Evolutionary conservation across 1,140 invertebrate genomes (phyloP).

Genomic region (Gryllus bimaculatus): DNA sequence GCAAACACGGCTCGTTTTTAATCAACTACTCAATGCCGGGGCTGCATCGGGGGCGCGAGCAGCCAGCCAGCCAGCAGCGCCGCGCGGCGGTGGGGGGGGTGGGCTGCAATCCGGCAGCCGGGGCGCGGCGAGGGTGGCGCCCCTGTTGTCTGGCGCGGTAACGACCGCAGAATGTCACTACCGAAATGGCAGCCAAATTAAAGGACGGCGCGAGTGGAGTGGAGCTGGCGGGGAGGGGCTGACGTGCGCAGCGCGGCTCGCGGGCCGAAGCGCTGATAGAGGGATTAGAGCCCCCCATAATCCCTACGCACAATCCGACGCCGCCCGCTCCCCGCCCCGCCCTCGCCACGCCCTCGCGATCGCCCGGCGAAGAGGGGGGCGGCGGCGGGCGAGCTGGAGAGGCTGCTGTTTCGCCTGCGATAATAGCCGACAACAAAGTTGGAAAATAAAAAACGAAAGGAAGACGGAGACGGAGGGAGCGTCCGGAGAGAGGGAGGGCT

Average conservation of each 20-base stretch:
- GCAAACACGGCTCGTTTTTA: constrained; percentile 1
- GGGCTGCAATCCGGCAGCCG: too few relatives aligned
- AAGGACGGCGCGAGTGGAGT: not conserved
- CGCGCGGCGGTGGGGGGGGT: too few relatives aligned
- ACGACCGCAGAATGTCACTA: not conserved
- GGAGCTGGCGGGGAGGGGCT: not conserved
- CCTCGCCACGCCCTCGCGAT: too few relatives aligned
- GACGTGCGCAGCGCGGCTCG: not conserved
- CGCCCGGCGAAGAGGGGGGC: not conserved
- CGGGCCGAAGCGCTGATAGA: not conserved
- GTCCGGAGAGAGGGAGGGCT: not conserved
- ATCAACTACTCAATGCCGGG: not conserved
- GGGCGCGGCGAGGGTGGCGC: not conserved
- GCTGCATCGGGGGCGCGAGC: not conserved
- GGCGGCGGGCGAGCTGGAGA: not conserved
- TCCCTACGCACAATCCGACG: not conserved
- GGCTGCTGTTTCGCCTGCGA: not conserved
- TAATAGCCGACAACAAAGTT: not conserved
- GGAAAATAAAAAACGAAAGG: not conserved
- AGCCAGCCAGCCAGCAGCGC: too few relatives aligned
- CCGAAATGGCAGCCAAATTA: constrained; percentile 3
- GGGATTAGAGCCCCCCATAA: not conserved
- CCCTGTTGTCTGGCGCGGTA: not conserved
- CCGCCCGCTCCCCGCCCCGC: too few relatives aligned
- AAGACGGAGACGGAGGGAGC: not conserved